phyloP scores from a whole-genome alignment of 2,888 invertebrate genomes.

The Catocala sponsa region DNA sequence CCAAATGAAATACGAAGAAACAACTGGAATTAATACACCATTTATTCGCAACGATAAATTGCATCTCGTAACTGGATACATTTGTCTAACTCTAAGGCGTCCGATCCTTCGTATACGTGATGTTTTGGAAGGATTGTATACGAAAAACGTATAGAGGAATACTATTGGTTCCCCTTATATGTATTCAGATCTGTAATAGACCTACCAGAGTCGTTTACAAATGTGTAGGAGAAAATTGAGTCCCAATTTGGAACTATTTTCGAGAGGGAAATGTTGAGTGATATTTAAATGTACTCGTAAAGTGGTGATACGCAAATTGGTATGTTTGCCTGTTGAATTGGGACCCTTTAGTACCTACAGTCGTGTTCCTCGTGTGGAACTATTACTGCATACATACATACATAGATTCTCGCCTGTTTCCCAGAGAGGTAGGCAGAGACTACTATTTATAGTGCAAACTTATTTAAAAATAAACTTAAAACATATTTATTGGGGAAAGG shows the following conservation, averaged over 20 bases:
- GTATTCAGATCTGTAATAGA: conserved; percentile 37
- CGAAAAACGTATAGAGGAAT: conserved; percentile 29
- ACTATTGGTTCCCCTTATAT: conserved; percentile 36
- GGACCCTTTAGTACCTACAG: no score
- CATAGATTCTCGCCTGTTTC: no score
- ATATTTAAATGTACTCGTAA: background rate
- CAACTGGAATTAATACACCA: conserved; percentile 28
- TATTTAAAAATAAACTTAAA: no score
- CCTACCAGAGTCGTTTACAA: conserved; percentile 14
- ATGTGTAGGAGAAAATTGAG: conserved; percentile 20
- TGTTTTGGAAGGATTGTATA: conserved; percentile 29
- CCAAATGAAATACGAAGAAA: conserved; percentile 3
- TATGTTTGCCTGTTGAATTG: background rate
- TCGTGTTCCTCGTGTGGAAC: no score
- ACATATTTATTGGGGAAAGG: no score
- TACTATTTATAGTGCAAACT: no score
- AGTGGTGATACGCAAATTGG: background rate
- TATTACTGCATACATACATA: no score
- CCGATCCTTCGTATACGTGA: conserved; percentile 24
- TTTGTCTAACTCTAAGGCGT: conserved; percentile 27
- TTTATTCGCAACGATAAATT: conserved; percentile 33
- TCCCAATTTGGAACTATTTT: conserved; percentile 18
- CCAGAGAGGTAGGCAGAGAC: no score
- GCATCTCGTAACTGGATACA: conserved; percentile 21
- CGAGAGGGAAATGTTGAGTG: background rate